These are phyloP conservation scores for Barypeithes pellucidus DNA, from an alignment of 2,888 invertebrate genomes.

Conservation along the genomic window DNA sequence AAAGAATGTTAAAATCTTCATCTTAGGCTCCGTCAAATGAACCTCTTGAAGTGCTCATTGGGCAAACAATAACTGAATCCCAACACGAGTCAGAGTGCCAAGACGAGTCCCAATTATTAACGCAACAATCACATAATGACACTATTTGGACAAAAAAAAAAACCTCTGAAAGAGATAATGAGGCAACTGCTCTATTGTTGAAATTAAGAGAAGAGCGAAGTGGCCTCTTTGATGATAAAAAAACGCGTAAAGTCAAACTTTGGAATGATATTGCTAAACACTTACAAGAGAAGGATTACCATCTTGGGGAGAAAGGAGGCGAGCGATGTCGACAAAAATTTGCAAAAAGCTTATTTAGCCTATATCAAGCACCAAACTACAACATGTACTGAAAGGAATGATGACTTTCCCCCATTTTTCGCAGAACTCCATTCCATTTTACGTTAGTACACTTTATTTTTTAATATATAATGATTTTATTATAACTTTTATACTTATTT, in stretches of 20 bases:
- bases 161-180: not conserved
- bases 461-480: too few species aligned
- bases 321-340: conserved; percentile 15
- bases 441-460: too few species aligned
- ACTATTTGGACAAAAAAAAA: conserved; percentile 3
- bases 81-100: not conserved
- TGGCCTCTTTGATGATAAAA: conserved; percentile 16
- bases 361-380: conserved; percentile 19
- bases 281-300: not conserved
- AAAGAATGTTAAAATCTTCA: not conserved
- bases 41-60: too few species aligned
- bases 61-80: too few species aligned
- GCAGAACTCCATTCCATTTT: too few species aligned
- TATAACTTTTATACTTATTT: too few species aligned
- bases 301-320: not conserved
- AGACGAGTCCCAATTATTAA: not conserved
- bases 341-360: conserved; percentile 11
- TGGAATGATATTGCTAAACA: conserved; percentile 5
- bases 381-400: too few species aligned
- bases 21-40: not conserved
- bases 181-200: not conserved
- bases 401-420: too few species aligned
- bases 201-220: not conserved
- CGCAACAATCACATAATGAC: not conserved
- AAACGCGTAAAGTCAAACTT: conserved; percentile 11